Evolutionary conservation across 2,888 invertebrate species (phyloP), one percentile per base, ranked within the genome.

Genomic region (Sarcophaga variegata): DNA sequence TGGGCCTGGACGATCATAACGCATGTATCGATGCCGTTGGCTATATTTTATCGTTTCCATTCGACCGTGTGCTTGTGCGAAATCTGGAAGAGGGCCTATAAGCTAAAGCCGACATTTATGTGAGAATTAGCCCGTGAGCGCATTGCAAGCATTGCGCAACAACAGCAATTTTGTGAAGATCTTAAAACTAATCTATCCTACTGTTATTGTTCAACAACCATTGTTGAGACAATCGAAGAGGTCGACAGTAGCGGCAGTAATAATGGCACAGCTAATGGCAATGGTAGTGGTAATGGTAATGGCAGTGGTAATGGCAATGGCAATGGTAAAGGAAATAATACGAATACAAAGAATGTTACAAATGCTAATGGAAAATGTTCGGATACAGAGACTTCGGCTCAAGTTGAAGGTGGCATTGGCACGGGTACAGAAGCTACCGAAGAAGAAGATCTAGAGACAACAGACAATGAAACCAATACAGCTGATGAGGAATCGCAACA

Each of bases 1-100:
- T 98, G 98, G 98, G 98, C 98, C 54, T 98, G 98, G 98, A 98
- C 98, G 17, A 98, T 98, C 86, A 98, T 98, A 86, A 98, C 97
- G 0, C 98, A 98, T 91, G 97, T 98, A 2, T 97, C 97, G 2
- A 98, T 98, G 96, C 98, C 98, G 0, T 90, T 96, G 90, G 98
- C 98, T 1, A 98, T 98, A 87, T 98, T 98, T 94, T 98, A 98
- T 94, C 95, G 98, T 85, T 98, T 98, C 94, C 98, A 98, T 92
- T 98, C 98, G 66, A 98, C 98, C 0, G 98, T 99, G 2, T 98
- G 98, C 92, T 94, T 99, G 83, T 98, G 98, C 93, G 98, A 98
- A 94, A 98, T 99, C 90, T 99, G 98, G 99, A 98, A 98, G 94
- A 95, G 97, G 89, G 98, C 98, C 10, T 99, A 98, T 93, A 98